Evolutionary conservation across 2,888 invertebrate species (phyloP).

Genomic region (Orthosia gracilis): DNA sequence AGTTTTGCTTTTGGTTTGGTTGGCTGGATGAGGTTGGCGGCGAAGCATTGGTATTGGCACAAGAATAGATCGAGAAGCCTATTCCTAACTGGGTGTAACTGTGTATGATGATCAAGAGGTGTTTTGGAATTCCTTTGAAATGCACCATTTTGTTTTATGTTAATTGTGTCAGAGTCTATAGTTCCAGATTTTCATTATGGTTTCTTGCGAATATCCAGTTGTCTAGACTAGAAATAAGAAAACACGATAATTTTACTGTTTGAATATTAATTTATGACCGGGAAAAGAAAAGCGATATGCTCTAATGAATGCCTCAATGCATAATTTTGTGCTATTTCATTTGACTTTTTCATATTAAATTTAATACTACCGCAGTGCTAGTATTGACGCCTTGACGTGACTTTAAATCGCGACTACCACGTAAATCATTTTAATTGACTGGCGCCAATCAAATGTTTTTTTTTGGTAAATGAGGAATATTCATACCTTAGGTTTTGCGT

Average conservation of each 20-base stretch:
- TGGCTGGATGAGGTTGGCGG: no score
- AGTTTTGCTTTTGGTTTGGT: no score
- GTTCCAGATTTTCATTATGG: not conserved
- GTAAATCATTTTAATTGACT: conserved; percentile 25
- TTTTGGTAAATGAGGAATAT: not conserved
- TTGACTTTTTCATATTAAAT: not conserved
- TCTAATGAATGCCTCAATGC: not conserved
- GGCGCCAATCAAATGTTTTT: not conserved
- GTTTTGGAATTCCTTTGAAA: no score
- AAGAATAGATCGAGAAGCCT: no score
- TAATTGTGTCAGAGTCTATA: not conserved
- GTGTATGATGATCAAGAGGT: no score
- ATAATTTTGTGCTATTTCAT: not conserved
- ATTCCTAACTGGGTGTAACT: no score
- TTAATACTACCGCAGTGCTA: conserved; percentile 6
- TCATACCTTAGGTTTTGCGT: no score
- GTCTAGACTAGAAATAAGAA: no score
- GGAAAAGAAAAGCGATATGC: not conserved
- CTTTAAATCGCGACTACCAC: not conserved
- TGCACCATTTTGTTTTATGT: no score
- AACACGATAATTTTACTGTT: not conserved
- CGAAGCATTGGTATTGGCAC: no score
- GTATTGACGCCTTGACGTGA: not conserved
- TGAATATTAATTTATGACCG: not conserved
- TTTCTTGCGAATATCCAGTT: no score